A percentile compares a stretch with the other conserved stretches of the same genome.
These are phyloP conservation scores for Stenoptilia bipunctidactyla DNA, from an alignment of 2,888 invertebrate species.

Conservation along the genomic window DNA sequence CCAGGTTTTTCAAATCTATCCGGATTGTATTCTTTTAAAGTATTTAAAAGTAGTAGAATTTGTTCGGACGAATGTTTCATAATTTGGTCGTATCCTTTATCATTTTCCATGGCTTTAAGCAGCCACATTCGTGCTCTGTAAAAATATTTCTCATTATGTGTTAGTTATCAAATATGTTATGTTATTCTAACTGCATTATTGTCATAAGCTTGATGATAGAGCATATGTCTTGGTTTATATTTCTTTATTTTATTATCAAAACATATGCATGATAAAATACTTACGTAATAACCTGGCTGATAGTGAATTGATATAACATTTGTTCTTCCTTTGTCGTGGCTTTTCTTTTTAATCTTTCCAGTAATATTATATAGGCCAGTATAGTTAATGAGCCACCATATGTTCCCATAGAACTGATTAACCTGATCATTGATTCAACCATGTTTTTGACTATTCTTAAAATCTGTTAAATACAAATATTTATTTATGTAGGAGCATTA, in stretches of 20 bases:
- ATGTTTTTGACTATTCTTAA: conserved; percentile 55
- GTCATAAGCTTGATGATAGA: too few species aligned
- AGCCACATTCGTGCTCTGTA: conserved; percentile 61
- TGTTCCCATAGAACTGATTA: conserved; percentile 62
- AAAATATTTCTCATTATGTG: too few species aligned
- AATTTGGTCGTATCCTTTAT: conserved; percentile 54
- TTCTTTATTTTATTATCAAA: too few species aligned
- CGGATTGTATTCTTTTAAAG: conserved; percentile 71
- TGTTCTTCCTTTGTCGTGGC: conserved; percentile 41
- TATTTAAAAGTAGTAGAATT: conserved; percentile 71
- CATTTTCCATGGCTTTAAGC: conserved; percentile 53
- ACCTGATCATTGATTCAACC: conserved; percentile 52
- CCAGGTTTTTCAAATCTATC: conserved; percentile 21
- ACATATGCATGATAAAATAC: conserved; percentile 17
- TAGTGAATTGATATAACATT: conserved; percentile 29
- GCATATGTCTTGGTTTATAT: too few species aligned
- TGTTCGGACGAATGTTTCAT: conserved; percentile 74
- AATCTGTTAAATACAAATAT: conserved; percentile 32
- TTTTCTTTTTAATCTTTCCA: conserved; percentile 73
- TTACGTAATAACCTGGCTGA: conserved; percentile 32
- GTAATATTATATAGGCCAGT: conserved; percentile 70
- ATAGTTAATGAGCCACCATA: conserved; percentile 74
- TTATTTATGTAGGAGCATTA: too few species aligned
- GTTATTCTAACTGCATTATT: too few species aligned
- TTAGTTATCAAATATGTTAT: too few species aligned